A percentile compares a stretch with the other conserved stretches of the same genome.
phyloP scores from a whole-genome alignment of 2,113 vertebrate genomes.

The Upupa epops region DNA sequence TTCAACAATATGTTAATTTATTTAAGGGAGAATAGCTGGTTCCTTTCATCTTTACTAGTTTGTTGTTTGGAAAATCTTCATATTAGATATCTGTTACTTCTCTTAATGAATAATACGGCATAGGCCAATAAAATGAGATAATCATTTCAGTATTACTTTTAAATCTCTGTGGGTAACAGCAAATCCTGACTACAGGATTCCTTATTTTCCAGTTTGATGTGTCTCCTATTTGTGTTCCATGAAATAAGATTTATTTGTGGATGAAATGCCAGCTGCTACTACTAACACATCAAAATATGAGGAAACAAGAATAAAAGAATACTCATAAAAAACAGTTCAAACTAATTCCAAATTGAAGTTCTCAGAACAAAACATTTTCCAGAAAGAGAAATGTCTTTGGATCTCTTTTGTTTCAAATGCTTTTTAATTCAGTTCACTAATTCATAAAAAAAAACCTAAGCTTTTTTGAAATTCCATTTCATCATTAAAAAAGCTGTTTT shows the following conservation, averaged over 20 bases:
- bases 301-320: not conserved
- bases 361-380: not conserved
- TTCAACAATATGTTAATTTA: not conserved
- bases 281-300: not conserved
- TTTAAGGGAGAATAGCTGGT: not conserved
- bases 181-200: not conserved
- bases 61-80: not conserved
- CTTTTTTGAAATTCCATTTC: not conserved
- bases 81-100: not conserved
- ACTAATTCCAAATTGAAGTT: not conserved
- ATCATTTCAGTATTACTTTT: not conserved
- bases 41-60: not conserved
- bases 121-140: not conserved
- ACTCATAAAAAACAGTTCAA: not conserved
- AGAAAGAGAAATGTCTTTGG: not conserved
- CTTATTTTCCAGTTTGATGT: not conserved
- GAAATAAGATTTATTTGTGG: not conserved
- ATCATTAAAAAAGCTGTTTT: not conserved
- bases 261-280: not conserved
- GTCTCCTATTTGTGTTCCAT: not conserved
- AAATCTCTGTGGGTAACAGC: not conserved
- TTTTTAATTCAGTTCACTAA: not conserved
- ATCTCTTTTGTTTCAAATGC: not conserved
- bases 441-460: fast-evolving
- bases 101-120: not conserved